Conservation (phyloP, 2,113 vertebrate species). For the Pterophyllum scalare region DNA sequence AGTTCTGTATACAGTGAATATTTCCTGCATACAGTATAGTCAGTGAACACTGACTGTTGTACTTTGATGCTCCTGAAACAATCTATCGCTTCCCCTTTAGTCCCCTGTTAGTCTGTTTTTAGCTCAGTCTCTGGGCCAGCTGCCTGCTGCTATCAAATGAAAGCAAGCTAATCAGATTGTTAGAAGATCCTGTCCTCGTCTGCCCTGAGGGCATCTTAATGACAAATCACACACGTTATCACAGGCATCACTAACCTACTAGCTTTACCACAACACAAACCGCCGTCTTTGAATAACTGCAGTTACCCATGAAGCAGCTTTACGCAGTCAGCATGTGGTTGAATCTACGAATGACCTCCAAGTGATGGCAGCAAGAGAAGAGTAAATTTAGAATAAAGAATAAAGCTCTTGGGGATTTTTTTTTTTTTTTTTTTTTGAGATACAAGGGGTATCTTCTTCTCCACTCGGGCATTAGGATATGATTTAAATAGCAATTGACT, state of each 20-base stretch:
- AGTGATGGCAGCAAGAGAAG: neutral
- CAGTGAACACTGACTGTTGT: neutral
- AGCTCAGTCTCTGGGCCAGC: conserved; percentile 51
- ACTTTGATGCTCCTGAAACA: conserved; percentile 29
- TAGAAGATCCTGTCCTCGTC: conserved; percentile 56
- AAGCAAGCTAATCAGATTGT: conserved; percentile 70
- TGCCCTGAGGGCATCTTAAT: conserved; percentile 54
- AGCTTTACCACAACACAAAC: conserved; percentile 12
- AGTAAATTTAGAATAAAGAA: neutral
- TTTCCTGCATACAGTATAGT: neutral
- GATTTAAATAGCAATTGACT: neutral
- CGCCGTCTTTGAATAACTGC: neutral
- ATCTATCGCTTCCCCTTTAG: conserved; percentile 26
- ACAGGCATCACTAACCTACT: neutral
- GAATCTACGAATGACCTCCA: neutral
- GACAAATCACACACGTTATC: conserved; percentile 43
- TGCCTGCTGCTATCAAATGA: conserved; percentile 68
- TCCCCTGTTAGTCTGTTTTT: conserved; percentile 56
- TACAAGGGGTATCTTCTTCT: neutral
- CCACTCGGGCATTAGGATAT: neutral
- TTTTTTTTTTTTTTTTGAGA: neutral
- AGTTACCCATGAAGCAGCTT: neutral
- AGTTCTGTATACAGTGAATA: neutral
- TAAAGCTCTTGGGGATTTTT: neutral
- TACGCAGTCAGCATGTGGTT: neutral